phyloP scores from a whole-genome alignment of 2,888 invertebrate species.

The Meganola albula region DNA sequence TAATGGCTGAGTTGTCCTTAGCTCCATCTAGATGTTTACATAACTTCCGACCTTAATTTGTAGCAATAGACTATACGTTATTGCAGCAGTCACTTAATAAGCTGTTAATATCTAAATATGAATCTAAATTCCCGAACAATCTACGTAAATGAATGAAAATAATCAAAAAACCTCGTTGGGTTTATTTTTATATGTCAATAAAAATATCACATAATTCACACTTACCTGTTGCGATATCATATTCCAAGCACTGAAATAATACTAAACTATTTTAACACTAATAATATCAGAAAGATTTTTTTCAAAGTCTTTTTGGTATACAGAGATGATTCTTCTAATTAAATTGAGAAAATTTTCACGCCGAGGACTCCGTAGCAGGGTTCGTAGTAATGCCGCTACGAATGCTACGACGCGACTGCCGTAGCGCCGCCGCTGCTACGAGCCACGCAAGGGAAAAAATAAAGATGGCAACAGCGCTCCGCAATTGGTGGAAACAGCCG shows the following conservation, averaged over 20 bases:
- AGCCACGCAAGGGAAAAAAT: conserved; percentile 38
- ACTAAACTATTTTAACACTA: conserved; percentile 23
- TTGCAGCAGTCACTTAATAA: too few relatives aligned
- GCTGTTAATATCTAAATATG: too few relatives aligned
- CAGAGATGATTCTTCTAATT: conserved; percentile 16
- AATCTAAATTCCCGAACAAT: too few relatives aligned
- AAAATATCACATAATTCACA: too few relatives aligned
- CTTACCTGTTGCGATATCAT: conserved; percentile 28
- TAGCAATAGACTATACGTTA: too few relatives aligned
- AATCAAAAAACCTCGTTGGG: too few relatives aligned
- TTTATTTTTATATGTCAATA: too few relatives aligned
- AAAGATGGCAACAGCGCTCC: conserved; percentile 47
- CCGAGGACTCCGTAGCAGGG: conserved; percentile 25
- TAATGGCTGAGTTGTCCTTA: too few relatives aligned
- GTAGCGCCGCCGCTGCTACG: conserved; percentile 47
- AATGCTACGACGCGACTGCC: conserved; percentile 61
- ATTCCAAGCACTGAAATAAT: conserved; percentile 26
- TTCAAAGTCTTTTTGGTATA: conserved; percentile 17
- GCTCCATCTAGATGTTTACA: too few relatives aligned
- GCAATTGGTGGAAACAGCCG: conserved; percentile 50
- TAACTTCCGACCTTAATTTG: too few relatives aligned
- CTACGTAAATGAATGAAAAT: too few relatives aligned
- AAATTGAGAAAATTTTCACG: conserved; percentile 27
- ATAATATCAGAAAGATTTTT: conserved; percentile 11
- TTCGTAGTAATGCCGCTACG: conserved; percentile 41